Evolutionary conservation across 1,140 invertebrate genomes (phyloP).

Genomic region (Scaptomyza pallida): DNA sequence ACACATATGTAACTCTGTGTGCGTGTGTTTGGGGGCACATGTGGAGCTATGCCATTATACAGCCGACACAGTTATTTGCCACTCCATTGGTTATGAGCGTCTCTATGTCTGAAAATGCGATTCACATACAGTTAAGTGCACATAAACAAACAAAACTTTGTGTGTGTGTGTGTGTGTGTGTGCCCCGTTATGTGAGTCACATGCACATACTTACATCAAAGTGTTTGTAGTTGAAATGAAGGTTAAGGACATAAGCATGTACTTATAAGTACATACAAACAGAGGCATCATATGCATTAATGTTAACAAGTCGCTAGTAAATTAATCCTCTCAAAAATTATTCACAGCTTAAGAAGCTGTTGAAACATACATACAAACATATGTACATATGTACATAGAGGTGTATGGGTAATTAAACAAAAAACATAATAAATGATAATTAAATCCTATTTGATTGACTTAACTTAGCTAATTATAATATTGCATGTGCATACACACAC

Average conservation of each 20-base stretch:
- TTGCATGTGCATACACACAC: neutral
- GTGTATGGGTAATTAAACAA: too few species aligned
- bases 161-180: slow-evolving; percentile 7
- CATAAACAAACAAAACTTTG: slow-evolving; percentile 17
- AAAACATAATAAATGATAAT: too few species aligned
- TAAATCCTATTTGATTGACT: too few species aligned
- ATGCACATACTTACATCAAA: neutral
- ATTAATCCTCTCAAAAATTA: slow-evolving; percentile 21
- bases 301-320: slow-evolving; percentile 23
- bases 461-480: too few species aligned
- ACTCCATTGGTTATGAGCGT: slow-evolving; percentile 71
- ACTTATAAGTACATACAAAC: neutral
- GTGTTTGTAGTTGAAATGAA: slow-evolving; percentile 1
- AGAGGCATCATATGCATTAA: slow-evolving; percentile 12
- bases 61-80: slow-evolving; percentile 74
- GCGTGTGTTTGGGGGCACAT: slow-evolving; percentile 62
- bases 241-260: slow-evolving; percentile 10
- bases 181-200: neutral
- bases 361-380: too few species aligned
- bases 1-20: slow-evolving; percentile 31
- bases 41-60: slow-evolving; percentile 16
- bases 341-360: too few species aligned
- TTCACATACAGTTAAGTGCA: slow-evolving; percentile 11
- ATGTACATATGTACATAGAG: too few species aligned
- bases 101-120: slow-evolving; percentile 18